Conservation (phyloP, 2,113 vertebrate species). For the Alligator mississippiensis region DNA sequence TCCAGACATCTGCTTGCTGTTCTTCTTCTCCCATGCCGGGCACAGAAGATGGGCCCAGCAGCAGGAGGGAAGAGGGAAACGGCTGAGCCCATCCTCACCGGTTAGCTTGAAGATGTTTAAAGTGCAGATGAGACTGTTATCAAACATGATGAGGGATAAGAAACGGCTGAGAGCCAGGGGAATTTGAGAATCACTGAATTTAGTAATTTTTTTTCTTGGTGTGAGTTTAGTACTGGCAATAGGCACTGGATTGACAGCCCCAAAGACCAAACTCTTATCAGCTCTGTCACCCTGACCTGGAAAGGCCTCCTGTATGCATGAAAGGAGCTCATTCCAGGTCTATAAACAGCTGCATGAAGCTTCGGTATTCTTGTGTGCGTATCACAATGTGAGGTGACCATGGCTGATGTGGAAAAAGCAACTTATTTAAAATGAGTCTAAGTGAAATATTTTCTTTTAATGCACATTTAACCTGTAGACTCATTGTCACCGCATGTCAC, state of each 20-base stretch:
- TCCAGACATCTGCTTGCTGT: background rate
- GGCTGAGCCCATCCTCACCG: background rate
- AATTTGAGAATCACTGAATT: background rate
- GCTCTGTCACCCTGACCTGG: background rate
- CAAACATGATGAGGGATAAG: background rate
- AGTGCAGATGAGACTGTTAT: background rate
- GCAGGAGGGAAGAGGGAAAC: background rate
- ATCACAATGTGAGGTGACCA: background rate
- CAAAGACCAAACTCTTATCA: background rate
- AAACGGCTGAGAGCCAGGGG: background rate
- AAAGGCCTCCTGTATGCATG: constrained; percentile 37
- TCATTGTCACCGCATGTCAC: background rate
- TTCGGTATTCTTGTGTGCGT: background rate
- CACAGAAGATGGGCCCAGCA: background rate
- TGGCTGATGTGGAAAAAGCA: background rate
- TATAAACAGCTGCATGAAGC: fast-evolving
- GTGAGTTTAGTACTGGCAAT: background rate
- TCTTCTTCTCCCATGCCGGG: background rate
- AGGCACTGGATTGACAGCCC: background rate
- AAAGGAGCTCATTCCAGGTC: background rate
- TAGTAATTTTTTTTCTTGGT: background rate
- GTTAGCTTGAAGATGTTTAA: background rate
- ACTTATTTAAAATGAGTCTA: fast-evolving
- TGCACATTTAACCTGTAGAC: background rate
- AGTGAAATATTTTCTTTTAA: background rate